Base-by-base conservation (phyloP, 2,797 vertebrate genomes). In the Sebastes vulpes region DNA sequence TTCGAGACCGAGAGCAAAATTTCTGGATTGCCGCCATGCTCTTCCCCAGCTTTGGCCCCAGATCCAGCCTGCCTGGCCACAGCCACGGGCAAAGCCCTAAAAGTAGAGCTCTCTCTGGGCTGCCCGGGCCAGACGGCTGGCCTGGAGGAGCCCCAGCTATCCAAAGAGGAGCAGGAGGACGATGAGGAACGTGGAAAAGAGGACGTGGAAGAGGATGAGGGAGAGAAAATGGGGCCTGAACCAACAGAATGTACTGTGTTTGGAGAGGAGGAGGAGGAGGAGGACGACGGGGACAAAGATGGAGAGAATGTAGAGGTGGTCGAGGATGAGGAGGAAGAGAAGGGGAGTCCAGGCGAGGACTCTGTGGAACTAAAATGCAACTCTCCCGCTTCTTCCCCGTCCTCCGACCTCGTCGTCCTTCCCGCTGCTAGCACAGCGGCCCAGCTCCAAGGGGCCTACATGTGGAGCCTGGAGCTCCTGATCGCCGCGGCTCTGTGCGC, bases 391-490 rank as follows among this genome's bases (percentile, higher is more conserved):
- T 48, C 38, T 26, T 26, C 82, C 60, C 58, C 57, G 1, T 48
- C 87, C 46, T 59, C 50, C 16, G 8, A 72, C 28, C 57, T n/a
- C 3, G 1, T 52, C 42, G 10, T 54, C 65, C 65, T 52, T 59
- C 29, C 77, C 1, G 21, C 56, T 0, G 48, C 42, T 0, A 80
- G 73, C 68, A 42, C 91, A 63, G 60, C 86, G 21, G 86, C 79
- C 10, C 84, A 92, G 57, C 81, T 84, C 10, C 87, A 95, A 59
- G 81, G 63, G 72, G 93, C 6, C 81, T 96, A 96, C 91, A 97
- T 96, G 87, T 96, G 96, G 95, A 98, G 97, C 81, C 92, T 99
- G 94, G 98, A 99, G 64, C 96, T 96, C 2, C 94, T 99, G 72
- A 97, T 99, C 3, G 98, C 97, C 0, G 98, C 98, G 3, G 96